These are phyloP conservation scores for Scylla paramamosain DNA, from an alignment of 1,140 invertebrate species.

Conservation along the genomic window DNA sequence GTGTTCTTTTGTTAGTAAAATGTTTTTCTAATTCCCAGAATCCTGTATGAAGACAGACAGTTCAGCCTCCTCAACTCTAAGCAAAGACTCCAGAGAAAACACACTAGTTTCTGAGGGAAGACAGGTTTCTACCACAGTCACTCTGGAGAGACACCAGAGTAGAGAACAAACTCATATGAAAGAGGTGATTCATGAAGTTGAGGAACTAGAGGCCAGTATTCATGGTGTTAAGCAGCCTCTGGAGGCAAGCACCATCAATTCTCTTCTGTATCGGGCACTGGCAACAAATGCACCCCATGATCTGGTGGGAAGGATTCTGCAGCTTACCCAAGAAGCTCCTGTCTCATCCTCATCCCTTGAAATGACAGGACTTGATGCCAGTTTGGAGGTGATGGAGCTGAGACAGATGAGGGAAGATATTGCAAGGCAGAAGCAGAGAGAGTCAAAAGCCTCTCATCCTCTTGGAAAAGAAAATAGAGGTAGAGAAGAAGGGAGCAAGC, in stretches of 20 bases:
- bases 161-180: not conserved
- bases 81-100: too few species aligned
- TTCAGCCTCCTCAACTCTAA: too few species aligned
- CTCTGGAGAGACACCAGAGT: not conserved
- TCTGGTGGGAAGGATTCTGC: conserved; percentile 6
- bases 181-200: not conserved
- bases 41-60: too few species aligned
- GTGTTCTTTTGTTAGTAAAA: too few species aligned
- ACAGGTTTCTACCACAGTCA: not conserved
- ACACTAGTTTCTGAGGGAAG: too few species aligned
- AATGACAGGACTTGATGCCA: conserved; percentile 42
- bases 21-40: too few species aligned
- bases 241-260: not conserved
- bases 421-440: not conserved
- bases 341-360: conserved; percentile 13
- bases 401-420: conserved; percentile 11
- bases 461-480: conserved; percentile 21
- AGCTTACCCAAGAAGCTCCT: not conserved
- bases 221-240: not conserved
- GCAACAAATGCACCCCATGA: conserved; percentile 24
- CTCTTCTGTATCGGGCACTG: conserved; percentile 14
- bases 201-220: not conserved
- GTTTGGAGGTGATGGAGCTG: conserved; percentile 37
- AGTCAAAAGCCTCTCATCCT: not conserved
- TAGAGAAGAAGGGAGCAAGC: not conserved